These are phyloP conservation scores for Cochlearius cochlearius DNA, from an alignment of 2,113 vertebrate species.

Conservation along the genomic window DNA sequence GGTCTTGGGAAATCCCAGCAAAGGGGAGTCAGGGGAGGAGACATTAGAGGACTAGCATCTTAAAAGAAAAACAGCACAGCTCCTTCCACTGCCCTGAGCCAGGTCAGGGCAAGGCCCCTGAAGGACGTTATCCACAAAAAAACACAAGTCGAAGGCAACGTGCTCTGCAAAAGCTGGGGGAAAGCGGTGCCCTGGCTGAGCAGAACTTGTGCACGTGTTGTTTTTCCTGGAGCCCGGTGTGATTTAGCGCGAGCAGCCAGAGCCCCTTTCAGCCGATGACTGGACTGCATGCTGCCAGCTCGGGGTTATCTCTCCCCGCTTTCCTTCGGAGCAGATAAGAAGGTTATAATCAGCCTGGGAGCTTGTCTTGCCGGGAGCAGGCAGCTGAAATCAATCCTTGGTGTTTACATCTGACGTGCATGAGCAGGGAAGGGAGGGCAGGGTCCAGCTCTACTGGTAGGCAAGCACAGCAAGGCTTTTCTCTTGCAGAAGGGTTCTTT, in stretches of 20 bases:
- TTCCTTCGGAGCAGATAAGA: slow-evolving; percentile 6
- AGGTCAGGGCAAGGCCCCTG: neutral
- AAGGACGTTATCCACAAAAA: neutral
- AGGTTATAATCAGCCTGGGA: slow-evolving; percentile 31
- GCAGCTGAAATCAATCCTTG: slow-evolving; percentile 10
- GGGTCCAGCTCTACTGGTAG: neutral
- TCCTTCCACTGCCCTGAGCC: neutral
- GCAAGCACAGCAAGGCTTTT: neutral
- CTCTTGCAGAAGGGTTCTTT: neutral
- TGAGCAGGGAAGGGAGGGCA: neutral
- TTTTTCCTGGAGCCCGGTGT: neutral
- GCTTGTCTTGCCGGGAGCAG: neutral
- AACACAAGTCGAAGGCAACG: accelerated
- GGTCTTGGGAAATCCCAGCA: neutral
- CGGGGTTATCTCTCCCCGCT: slow-evolving; percentile 11
- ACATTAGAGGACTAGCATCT: neutral
- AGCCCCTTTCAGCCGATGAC: neutral
- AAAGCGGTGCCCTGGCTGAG: neutral
- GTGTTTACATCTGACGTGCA: neutral
- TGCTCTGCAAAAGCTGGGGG: neutral
- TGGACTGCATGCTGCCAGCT: neutral
- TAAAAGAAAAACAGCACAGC: neutral
- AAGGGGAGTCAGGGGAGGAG: neutral
- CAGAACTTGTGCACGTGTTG: neutral
- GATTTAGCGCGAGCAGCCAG: neutral